These are phyloP conservation scores for Drosophila littoralis DNA, from an alignment of 1,140 invertebrate genomes.

Conservation along the genomic window DNA sequence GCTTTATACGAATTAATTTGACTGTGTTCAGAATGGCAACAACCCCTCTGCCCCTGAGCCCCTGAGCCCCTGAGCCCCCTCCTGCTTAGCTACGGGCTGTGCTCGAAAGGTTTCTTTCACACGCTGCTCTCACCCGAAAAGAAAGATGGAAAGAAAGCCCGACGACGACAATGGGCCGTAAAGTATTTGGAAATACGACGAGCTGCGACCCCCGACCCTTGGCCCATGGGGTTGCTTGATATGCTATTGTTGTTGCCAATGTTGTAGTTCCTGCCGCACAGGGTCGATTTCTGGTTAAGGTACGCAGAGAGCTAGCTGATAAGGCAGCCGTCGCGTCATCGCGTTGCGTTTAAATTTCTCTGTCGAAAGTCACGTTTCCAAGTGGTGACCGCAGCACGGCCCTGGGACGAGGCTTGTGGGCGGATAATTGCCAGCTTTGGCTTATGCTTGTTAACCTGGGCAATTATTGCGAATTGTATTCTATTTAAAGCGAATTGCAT, in stretches of 20 bases:
- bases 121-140: conserved; percentile 42
- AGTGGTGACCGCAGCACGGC: conserved; percentile 30
- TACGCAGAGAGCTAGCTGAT: conserved; percentile 18
- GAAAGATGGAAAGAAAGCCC: conserved; percentile 33
- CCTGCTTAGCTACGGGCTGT: conserved; percentile 1
- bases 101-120: conserved; percentile 48
- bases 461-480: conserved; percentile 66
- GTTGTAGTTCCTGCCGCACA: conserved; percentile 12
- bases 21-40: neutral
- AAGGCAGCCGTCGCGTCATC: conserved; percentile 24
- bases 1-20: conserved; percentile 47
- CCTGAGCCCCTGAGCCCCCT: no score
- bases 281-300: conserved; percentile 43
- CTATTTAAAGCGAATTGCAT: conserved; percentile 55
- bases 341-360: conserved; percentile 5
- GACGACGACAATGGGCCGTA: conserved; percentile 42
- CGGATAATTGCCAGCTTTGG: conserved; percentile 13
- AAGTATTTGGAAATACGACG: conserved; percentile 52
- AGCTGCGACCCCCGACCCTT: conserved; percentile 34
- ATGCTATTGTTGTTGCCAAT: conserved; percentile 20
- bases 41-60: conserved; percentile 9
- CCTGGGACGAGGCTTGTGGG: conserved; percentile 5
- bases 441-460: conserved; percentile 7
- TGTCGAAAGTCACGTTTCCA: conserved; percentile 36
- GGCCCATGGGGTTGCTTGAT: conserved; percentile 56